phyloP scores from a whole-genome alignment of 2,888 invertebrate genomes.

The Vandiemenella viatica region DNA sequence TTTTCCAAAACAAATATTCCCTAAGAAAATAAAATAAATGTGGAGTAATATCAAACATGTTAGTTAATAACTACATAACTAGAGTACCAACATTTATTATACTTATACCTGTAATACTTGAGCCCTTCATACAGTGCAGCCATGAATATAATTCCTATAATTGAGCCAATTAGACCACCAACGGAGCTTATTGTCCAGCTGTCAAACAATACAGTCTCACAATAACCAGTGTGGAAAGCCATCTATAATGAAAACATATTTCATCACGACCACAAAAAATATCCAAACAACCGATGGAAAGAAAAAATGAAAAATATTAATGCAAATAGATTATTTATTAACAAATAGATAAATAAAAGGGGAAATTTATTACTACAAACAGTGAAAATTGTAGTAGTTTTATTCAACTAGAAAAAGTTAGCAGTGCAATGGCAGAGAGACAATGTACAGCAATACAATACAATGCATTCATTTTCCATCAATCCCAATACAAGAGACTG shows the following conservation, averaged over 20 bases:
- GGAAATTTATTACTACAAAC: too few relatives aligned
- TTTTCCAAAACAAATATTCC: constrained; percentile 74
- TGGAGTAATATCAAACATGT: not conserved
- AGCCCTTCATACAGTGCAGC: constrained; percentile 90
- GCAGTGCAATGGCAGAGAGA: too few relatives aligned
- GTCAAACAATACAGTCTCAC: constrained; percentile 65
- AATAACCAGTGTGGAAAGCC: constrained; percentile 66
- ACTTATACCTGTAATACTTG: constrained; percentile 57
- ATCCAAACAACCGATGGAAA: too few relatives aligned
- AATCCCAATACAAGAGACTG: too few relatives aligned
- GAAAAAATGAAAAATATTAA: too few relatives aligned
- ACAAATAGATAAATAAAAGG: too few relatives aligned
- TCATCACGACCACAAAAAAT: too few relatives aligned
- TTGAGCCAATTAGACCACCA: constrained; percentile 73
- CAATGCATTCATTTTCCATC: too few relatives aligned
- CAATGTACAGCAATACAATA: too few relatives aligned
- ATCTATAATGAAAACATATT: constrained; percentile 26
- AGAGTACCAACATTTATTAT: not conserved
- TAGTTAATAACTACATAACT: not conserved
- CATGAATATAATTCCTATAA: constrained; percentile 80
- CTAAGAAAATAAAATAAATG: constrained; percentile 25
- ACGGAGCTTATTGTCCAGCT: constrained; percentile 62
- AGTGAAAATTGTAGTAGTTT: too few relatives aligned
- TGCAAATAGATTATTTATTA: too few relatives aligned
- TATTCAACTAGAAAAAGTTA: too few relatives aligned